Conservation (phyloP, 2,113 vertebrate species). For the Carollia perspicillata region DNA sequence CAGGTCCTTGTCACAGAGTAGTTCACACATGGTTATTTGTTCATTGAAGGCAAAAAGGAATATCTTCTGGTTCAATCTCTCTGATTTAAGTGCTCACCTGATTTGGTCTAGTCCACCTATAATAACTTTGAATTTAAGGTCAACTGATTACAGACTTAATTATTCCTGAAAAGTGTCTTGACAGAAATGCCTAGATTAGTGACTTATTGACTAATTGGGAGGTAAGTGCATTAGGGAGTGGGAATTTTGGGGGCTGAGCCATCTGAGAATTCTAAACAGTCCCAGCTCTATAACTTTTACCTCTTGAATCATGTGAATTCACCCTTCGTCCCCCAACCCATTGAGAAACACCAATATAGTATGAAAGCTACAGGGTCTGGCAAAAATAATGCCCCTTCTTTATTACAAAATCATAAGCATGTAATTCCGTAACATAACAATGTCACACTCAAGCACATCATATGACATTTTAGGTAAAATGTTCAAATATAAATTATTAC, state of each 20-base stretch:
- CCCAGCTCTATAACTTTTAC: not conserved
- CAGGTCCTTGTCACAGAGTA: not conserved
- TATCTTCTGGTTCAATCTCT: not conserved
- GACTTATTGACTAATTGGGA: not conserved
- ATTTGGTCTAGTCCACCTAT: not conserved
- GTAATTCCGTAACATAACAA: no score
- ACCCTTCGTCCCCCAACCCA: not conserved
- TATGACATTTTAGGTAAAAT: no score
- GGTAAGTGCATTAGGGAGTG: not conserved
- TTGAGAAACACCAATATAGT: not conserved
- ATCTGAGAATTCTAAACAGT: not conserved
- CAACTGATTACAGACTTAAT: not conserved
- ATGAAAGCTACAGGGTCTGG: not conserved
- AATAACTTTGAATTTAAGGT: not conserved
- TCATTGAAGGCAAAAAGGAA: not conserved
- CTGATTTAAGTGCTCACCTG: not conserved
- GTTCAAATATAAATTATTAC: no score
- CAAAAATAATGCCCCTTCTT: no score
- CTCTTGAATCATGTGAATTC: not conserved
- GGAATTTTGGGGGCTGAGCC: not conserved
- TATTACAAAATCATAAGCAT: no score
- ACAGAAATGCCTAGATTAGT: not conserved
- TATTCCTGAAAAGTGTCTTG: not conserved
- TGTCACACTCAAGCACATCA: no score
- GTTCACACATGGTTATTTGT: not conserved